phyloP scores from a whole-genome alignment of 2,113 vertebrate genomes.

The Copsychus sechellarum region DNA sequence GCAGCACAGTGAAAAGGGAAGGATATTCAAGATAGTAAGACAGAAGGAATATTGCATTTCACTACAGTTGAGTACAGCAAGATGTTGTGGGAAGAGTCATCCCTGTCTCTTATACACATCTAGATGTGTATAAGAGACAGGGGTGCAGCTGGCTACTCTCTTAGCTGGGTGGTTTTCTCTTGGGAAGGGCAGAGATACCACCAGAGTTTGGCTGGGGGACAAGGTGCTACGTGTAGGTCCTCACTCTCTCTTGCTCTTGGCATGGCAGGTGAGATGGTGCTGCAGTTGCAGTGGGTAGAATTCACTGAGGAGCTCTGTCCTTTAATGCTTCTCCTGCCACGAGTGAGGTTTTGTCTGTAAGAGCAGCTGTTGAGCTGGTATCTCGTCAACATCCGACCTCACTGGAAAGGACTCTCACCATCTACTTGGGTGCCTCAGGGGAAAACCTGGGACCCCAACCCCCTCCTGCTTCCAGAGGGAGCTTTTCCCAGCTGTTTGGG shows the following conservation, averaged over 20 bases:
- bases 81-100: neutral
- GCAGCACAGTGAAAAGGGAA: neutral
- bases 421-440: rapidly evolving
- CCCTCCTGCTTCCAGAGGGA: rapidly evolving
- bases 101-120: too few species aligned
- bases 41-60: neutral
- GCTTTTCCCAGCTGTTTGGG: rapidly evolving
- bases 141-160: too few species aligned
- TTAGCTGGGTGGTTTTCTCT: neutral
- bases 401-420: neutral
- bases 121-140: too few species aligned
- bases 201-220: rapidly evolving
- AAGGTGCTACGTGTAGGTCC: neutral
- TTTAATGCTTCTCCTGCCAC: neutral
- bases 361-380: neutral
- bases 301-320: rapidly evolving
- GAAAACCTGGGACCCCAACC: rapidly evolving
- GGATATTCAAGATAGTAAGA: neutral
- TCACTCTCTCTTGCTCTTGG: rapidly evolving
- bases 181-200: neutral
- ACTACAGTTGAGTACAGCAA: neutral
- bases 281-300: neutral
- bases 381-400: rapidly evolving
- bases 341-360: neutral
- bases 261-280: neutral